A percentile compares a stretch with the other conserved stretches of the same genome.
phyloP scores from a whole-genome alignment of 2,797 vertebrate genomes.

The Crypturellus tataupa region DNA sequence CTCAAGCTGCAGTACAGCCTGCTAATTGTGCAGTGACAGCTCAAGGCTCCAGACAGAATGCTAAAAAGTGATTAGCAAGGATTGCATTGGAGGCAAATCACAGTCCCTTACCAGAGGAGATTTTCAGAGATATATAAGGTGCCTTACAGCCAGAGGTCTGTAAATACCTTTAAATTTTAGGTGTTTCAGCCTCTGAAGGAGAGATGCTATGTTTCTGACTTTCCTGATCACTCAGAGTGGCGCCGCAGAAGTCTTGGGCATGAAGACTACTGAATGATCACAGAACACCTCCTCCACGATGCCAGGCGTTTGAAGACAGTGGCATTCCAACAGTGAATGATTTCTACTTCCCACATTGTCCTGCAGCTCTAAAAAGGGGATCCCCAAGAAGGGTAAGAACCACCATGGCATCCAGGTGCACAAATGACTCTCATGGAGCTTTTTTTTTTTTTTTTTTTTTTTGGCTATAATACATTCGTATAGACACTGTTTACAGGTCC shows the following conservation, averaged over 20 bases:
- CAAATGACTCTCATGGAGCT: neutral
- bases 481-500: neutral
- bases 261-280: neutral
- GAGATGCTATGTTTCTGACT: neutral
- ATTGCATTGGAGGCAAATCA: neutral
- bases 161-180: neutral
- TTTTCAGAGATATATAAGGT: neutral
- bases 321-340: neutral
- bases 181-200: neutral
- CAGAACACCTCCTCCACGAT: neutral
- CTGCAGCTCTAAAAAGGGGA: neutral
- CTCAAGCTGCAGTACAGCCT: neutral
- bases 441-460: neutral
- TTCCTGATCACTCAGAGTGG: neutral
- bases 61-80: neutral
- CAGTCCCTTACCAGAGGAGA: neutral
- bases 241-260: neutral
- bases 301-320: neutral
- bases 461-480: neutral
- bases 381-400: neutral
- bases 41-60: neutral
- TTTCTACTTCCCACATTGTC: neutral
- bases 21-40: neutral
- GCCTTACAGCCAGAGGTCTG: neutral
- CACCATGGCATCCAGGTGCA: neutral